Percentiles rank a stretch among this genome's conserved stretches.
Evolutionary conservation across 2,888 invertebrate species (phyloP).

Genomic region (Cylindroiulus punctatus): DNA sequence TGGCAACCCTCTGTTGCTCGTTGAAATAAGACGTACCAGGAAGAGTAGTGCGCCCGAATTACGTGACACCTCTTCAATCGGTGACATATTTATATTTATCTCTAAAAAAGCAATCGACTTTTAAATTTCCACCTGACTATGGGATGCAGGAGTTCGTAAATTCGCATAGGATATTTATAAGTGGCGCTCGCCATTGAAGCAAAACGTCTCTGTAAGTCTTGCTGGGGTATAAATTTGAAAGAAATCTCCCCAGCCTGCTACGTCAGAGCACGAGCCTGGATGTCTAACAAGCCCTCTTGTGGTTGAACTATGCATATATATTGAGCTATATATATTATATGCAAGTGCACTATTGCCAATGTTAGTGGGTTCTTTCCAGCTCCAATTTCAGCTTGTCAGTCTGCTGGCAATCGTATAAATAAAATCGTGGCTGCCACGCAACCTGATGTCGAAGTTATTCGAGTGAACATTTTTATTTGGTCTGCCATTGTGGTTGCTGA

Average conservation of each 20-base stretch:
- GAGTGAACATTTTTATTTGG: slow-evolving; percentile 54
- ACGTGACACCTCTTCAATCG: slow-evolving; percentile 19
- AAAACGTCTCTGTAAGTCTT: slow-evolving; percentile 27
- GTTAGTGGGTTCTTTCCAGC: slow-evolving; percentile 36
- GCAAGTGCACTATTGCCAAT: slow-evolving; percentile 42
- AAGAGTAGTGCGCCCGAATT: neutral
- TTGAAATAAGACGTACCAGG: neutral
- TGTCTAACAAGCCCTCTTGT: slow-evolving; percentile 38
- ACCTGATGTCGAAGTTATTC: slow-evolving; percentile 53
- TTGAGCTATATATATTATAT: slow-evolving; percentile 42
- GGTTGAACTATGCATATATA: slow-evolving; percentile 42
- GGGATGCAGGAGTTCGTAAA: neutral
- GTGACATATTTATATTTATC: slow-evolving; percentile 27
- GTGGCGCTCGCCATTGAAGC: neutral
- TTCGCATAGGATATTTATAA: slow-evolving; percentile 35
- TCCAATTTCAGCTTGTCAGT: slow-evolving; percentile 51
- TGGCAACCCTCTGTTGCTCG: too few relatives aligned
- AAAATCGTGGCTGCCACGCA: slow-evolving; percentile 36
- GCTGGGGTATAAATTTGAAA: slow-evolving; percentile 27
- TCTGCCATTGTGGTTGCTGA: slow-evolving; percentile 50
- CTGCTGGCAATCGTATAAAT: slow-evolving; percentile 21
- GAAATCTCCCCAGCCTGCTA: neutral
- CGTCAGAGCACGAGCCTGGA: neutral
- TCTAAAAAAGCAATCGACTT: slow-evolving; percentile 30
- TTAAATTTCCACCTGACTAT: slow-evolving; percentile 23